Conservation (phyloP, 2,797 vertebrate species). For the Rachycentron canadum region DNA sequence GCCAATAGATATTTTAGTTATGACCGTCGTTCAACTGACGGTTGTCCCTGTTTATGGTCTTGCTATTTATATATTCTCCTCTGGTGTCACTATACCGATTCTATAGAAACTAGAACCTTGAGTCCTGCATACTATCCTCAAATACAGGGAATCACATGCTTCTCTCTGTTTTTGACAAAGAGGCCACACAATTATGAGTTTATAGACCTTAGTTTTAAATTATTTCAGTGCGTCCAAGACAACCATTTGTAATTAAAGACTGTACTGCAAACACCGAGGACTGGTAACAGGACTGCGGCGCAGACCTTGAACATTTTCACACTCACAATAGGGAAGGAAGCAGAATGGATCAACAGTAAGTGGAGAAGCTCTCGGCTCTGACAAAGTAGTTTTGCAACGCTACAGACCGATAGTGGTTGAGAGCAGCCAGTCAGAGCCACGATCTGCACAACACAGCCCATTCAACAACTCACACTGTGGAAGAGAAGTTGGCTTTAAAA, state of each 20-base stretch:
- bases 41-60: constrained; percentile 47
- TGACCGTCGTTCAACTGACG: constrained; percentile 16
- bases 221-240: constrained; percentile 5
- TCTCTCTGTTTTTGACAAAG: neutral
- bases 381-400: constrained; percentile 15
- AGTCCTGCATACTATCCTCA: neutral
- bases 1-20: constrained; percentile 6
- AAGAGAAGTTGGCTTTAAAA: constrained; percentile 10
- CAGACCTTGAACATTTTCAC: neutral
- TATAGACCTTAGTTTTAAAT: constrained; percentile 15
- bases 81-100: constrained; percentile 13
- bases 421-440: neutral
- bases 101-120: constrained; percentile 11
- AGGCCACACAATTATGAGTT: constrained; percentile 17
- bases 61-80: constrained; percentile 60
- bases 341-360: neutral
- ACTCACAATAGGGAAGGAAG: neutral
- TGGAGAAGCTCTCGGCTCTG: neutral
- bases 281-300: neutral
- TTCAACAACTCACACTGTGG: neutral
- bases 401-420: neutral
- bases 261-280: neutral
- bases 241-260: constrained; percentile 36
- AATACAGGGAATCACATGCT: neutral
- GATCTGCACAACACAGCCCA: constrained; percentile 2